Percentiles rank a stretch among this genome's conserved stretches.
Conservation (phyloP, 2,888 invertebrate genomes). For the Agrotis exclamationis region DNA sequence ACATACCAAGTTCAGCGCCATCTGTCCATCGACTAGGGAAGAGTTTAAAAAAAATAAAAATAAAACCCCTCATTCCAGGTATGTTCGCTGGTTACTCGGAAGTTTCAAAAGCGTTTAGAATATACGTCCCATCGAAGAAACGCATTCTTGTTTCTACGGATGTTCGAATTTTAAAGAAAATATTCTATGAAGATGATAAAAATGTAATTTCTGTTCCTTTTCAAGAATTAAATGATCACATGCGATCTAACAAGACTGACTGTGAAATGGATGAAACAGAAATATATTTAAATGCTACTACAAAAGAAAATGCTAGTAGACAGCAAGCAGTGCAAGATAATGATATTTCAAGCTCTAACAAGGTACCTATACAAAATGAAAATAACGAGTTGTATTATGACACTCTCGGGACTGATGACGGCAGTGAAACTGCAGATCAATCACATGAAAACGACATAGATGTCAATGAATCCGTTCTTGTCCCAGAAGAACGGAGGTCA, state of each 20-base stretch:
- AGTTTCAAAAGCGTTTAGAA: too few relatives aligned
- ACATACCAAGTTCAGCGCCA: too few relatives aligned
- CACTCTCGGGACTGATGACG: neutral
- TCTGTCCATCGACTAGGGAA: too few relatives aligned
- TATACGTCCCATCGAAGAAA: too few relatives aligned
- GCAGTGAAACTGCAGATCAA: neutral
- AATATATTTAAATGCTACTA: neutral
- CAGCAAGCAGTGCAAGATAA: neutral
- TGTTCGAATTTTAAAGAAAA: neutral
- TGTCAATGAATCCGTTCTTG: neutral
- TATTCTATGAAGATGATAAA: neutral
- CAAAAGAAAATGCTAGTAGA: neutral
- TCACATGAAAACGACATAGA: neutral
- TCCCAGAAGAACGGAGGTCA: conserved; percentile 6
- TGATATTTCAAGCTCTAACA: too few relatives aligned
- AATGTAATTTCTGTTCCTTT: neutral
- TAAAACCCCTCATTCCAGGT: too few relatives aligned
- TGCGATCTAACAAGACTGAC: neutral
- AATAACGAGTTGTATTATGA: too few relatives aligned
- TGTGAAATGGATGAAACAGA: neutral
- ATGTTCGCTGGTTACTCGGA: too few relatives aligned
- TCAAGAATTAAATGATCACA: neutral
- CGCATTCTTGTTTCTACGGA: neutral
- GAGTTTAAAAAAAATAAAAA: too few relatives aligned
- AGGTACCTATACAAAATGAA: too few relatives aligned